Base-by-base conservation (phyloP, 1,140 invertebrate genomes). In the Drosophila equinoxialis region DNA sequence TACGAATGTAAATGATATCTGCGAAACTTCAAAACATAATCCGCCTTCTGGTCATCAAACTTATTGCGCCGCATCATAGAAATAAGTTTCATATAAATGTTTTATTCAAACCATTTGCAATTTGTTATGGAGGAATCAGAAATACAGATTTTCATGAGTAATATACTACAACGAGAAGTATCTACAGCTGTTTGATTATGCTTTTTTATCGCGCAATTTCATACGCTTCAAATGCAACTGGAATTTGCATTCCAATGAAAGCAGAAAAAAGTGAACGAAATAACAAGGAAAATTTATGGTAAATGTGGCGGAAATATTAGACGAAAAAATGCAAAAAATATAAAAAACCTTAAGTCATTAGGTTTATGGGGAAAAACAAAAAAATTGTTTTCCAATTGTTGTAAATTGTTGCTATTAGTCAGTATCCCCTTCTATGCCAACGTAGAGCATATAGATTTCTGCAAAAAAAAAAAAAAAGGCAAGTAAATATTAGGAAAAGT, bases 371-470 rank as follows among this genome's bases (percentile, higher is more conserved):
- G 11, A 37, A 37, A 35, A 35, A 10, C 0, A 8, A 51, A 23
- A 48, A 20, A 48, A 51, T 23, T 23, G 10, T 51, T 23, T 51
- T 51, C 8, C 4, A 66, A 62, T 58, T 63, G 30, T 64, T n/a
- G 17, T 14, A 30, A 14, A 20, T 45, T 14, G 8, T 17, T 26
- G 8, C 6, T n/a, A 33, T 6, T 14, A 42, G 5, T 23, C 57
- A 74, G 74, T 74, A 86, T 86, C 78, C 74, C 67, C 66, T 62
- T 59, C 54, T 71, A 74, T 77, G 79, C 51, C 68, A 14, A 35
- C 33, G 14, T 20, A 26, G 54, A 68, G 77, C 68, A 72, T 78
- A 68, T 17, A 61, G 65, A 70, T 82, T 41, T 85, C 82, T 85
- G 74, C 37, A 85, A 69, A 33, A 1, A 23, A 1, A 1, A 23